Conservation (phyloP, 2,113 vertebrate genomes). For the Misgurnus anguillicaudatus region DNA sequence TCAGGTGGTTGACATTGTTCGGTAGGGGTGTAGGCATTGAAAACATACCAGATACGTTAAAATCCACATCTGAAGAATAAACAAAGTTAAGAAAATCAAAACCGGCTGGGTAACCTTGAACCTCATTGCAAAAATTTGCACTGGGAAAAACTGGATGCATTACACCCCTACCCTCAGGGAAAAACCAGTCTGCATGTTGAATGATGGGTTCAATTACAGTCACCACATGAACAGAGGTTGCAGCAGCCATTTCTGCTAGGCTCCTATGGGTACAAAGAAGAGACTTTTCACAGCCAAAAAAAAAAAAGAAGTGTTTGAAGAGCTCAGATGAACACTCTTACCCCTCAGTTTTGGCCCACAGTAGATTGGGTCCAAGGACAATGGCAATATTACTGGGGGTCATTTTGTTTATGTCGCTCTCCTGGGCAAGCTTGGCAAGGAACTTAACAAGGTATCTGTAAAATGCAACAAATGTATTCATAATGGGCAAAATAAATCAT, state of each 20-base stretch:
- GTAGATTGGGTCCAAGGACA: conserved; percentile 94
- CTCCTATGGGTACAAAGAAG: conserved; percentile 68
- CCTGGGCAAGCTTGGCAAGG: conserved; percentile 91
- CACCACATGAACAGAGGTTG: conserved; percentile 95
- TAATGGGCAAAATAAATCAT: not conserved
- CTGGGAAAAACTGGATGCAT: not conserved
- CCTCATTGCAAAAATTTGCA: not conserved
- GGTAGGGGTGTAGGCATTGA: conserved; percentile 82
- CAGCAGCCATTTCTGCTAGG: conserved; percentile 95
- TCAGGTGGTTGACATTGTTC: conserved; percentile 83
- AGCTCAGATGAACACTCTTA: conserved; percentile 67
- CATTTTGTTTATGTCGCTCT: conserved; percentile 96
- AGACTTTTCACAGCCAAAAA: not conserved
- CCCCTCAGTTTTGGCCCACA: conserved; percentile 97
- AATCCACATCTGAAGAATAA: conserved; percentile 85
- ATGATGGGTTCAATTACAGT: conserved; percentile 95
- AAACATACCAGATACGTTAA: conserved; percentile 95
- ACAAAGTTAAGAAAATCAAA: not conserved
- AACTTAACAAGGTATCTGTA: conserved; percentile 97
- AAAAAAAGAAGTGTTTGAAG: not conserved
- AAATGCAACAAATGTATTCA: conserved; percentile 39
- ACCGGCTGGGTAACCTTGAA: not conserved
- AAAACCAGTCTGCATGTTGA: conserved; percentile 98
- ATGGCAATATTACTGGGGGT: conserved; percentile 96
- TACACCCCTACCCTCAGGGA: conserved; percentile 85